phyloP scores from a whole-genome alignment of 2,888 invertebrate species.

The Chirona hameri region DNA sequence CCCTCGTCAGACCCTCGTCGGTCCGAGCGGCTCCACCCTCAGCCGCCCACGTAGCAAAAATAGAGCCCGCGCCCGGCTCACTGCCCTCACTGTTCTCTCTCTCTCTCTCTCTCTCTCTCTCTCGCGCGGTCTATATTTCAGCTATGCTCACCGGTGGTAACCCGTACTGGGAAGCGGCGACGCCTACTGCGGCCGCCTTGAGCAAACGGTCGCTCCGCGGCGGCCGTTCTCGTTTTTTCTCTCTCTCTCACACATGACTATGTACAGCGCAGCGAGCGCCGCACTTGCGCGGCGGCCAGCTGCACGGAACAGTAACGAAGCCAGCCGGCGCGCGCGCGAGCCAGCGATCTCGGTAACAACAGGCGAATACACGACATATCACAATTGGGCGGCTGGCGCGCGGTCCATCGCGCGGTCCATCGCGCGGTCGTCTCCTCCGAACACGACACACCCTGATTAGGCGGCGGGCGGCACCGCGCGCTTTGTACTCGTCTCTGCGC shows the following conservation, averaged over 20 bases:
- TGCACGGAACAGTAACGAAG: background rate
- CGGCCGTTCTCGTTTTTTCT: background rate
- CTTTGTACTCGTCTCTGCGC: conserved; percentile 6
- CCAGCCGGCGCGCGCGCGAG: background rate
- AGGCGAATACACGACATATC: conserved; percentile 12
- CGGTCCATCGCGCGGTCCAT: background rate
- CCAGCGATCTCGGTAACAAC: conserved; percentile 1
- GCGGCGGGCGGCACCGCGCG: background rate
- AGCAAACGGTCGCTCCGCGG: background rate
- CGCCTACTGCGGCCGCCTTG: background rate
- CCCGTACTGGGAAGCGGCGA: background rate
- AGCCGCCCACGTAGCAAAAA: background rate
- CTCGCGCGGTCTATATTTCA: background rate
- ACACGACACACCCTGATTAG: background rate
- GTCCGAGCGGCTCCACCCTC: background rate
- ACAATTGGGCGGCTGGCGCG: background rate
- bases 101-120: too few relatives aligned
- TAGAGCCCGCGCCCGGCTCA: background rate
- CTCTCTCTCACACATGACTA: background rate
- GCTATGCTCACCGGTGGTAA: background rate
- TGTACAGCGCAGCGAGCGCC: background rate
- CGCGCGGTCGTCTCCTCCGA: background rate
- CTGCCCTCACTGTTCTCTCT: background rate
- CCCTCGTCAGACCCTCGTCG: background rate
- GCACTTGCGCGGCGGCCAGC: background rate